These are phyloP conservation scores for Abramis brama DNA, from an alignment of 2,113 vertebrate species.

Conservation along the genomic window DNA sequence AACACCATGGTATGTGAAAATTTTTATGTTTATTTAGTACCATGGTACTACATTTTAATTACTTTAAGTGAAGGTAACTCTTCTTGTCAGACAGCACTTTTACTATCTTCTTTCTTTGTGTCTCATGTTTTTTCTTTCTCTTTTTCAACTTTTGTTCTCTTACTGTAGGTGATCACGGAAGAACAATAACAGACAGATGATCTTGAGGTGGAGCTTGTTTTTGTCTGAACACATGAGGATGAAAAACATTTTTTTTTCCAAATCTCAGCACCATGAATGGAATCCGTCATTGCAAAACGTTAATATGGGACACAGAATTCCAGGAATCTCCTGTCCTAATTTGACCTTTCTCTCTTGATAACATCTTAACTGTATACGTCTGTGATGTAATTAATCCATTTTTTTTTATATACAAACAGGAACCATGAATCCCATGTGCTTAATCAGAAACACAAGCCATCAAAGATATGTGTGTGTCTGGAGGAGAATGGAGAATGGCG, in stretches of 20 bases:
- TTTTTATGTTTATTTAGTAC: background rate
- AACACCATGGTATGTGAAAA: background rate
- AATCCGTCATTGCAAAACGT: background rate
- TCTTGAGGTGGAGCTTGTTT: conserved; percentile 22
- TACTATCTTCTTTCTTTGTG: background rate
- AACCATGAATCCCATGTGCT: background rate
- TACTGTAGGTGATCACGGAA: background rate
- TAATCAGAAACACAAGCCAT: background rate
- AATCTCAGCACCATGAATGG: background rate
- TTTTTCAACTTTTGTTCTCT: background rate
- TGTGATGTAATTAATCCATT: no score
- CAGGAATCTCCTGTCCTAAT: conserved; percentile 20
- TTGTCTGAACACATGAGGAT: background rate
- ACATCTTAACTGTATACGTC: background rate
- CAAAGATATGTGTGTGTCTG: background rate
- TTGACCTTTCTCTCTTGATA: background rate
- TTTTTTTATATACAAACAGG: no score
- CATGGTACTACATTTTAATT: no score
- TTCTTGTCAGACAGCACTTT: background rate
- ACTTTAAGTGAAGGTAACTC: no score
- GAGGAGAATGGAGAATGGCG: background rate
- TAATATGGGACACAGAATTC: background rate
- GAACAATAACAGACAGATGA: conserved; percentile 7
- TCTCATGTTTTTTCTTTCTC: background rate
- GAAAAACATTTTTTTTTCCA: background rate